Base-by-base conservation (phyloP, 2,113 vertebrate genomes). In the Nansenia antarctica region DNA sequence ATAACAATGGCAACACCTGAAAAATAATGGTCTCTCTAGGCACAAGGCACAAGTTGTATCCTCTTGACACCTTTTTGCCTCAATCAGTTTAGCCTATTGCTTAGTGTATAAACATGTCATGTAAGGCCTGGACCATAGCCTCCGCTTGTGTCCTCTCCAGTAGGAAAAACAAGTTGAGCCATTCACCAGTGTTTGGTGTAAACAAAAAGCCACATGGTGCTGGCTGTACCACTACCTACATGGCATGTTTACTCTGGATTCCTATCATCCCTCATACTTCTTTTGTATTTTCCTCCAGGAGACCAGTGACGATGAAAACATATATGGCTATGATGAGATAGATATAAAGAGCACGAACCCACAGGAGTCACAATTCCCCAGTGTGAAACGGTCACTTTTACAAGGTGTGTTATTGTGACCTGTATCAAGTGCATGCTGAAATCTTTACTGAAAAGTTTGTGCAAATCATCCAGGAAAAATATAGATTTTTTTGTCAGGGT, bases 311-410 rank as follows among this genome's bases (percentile, higher is more conserved):
- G 60, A 35, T 3, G 69, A 65, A 22, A 26, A 64, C 20, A 3
- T 31, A 2, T 45, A 11, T 18, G 27, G 6, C 49, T 37, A 5
- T 24, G 65, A 73, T 39, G 70, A 15, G 11, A 31, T 30, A 2
- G 75, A 79, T 65, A n/a, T 39, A 30, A 15, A 8, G 14, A 14
- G 8, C 1, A 4, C 22, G 60, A 60, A 29, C 26, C 59, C 27
- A 1, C 35, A 63, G 20, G 72, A 70, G 4, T 57, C 24, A 4
- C 65, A 67, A 32, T 91, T 73, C 75, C 79, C 77, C 35, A 70
- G 77, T 29, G 87, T 90, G 0, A 87, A 90, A 70, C 84, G 11
- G 15, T 90, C 92, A 47, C 82, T 93, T 3, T 78, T 85, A 34
- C 78, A 87, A 76, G 84, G 92, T 91, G 81, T 72, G 68, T 70